Evolutionary conservation across 2,113 vertebrate species (phyloP).

Genomic region (Bubo scandiacus): DNA sequence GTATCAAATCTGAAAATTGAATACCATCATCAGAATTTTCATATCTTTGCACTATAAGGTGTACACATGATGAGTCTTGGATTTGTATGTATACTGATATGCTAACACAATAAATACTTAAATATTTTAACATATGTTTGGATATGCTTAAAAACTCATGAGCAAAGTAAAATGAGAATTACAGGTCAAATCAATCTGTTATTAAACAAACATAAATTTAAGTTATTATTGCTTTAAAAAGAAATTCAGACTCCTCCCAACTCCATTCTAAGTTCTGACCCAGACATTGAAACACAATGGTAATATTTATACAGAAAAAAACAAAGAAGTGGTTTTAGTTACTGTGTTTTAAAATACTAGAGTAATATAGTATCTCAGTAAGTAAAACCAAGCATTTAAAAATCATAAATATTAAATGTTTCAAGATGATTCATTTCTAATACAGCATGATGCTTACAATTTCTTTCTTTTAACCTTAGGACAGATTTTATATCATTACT

Average conservation of each 20-base stretch:
- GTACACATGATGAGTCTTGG: fast-evolving
- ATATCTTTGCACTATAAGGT: not conserved
- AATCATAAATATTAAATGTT: not conserved
- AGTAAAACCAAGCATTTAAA: not conserved
- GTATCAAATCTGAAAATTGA: not conserved
- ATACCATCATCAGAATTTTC: not conserved
- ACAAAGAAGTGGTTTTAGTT: not conserved
- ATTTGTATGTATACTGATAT: not conserved
- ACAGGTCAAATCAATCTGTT: not conserved
- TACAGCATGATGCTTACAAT: not conserved
- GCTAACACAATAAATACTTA: not conserved
- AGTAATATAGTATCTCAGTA: not conserved
- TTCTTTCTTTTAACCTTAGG: not conserved
- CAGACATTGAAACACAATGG: not conserved
- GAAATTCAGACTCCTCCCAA: not conserved
- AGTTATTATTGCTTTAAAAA: not conserved
- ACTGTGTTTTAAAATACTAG: not conserved
- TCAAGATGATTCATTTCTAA: not conserved
- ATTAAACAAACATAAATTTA: not conserved
- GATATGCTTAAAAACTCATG: not conserved
- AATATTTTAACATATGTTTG: not conserved
- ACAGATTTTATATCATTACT: not conserved
- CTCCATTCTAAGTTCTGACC: not conserved
- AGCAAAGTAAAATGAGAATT: not conserved
- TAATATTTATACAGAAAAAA: not conserved